Evolutionary conservation across 2,797 vertebrate species (phyloP).

Genomic region (Muscicapa striata): DNA sequence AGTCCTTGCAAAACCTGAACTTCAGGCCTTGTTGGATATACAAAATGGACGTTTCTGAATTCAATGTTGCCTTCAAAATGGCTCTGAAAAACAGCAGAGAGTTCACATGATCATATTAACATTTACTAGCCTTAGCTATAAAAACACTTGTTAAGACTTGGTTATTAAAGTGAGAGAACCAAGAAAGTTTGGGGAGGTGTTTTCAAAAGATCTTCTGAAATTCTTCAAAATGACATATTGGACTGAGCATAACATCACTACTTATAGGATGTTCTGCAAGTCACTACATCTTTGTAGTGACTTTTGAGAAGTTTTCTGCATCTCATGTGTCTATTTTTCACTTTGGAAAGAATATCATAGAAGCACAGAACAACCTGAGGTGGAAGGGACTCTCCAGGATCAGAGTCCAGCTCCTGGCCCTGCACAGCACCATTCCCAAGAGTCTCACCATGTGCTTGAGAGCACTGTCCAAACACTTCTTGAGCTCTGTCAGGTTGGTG

Average conservation of each 20-base stretch:
- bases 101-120: neutral
- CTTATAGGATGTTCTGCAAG: neutral
- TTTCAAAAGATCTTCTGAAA: neutral
- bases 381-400: neutral
- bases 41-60: conserved; percentile 75
- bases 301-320: neutral
- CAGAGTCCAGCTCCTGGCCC: neutral
- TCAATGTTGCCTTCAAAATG: conserved; percentile 76
- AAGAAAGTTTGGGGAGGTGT: neutral
- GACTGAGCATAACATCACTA: neutral
- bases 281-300: neutral
- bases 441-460: neutral
- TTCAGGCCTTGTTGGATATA: conserved; percentile 76
- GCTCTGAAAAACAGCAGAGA: conserved; percentile 43
- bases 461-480: neutral
- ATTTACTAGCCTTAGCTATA: neutral
- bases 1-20: conserved; percentile 78
- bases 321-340: neutral
- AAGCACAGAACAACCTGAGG: neutral
- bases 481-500: neutral
- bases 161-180: neutral
- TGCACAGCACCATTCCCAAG: neutral
- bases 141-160: neutral
- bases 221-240: neutral
- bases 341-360: neutral